Evolutionary conservation across 1,140 invertebrate genomes (phyloP).

Genomic region (Drosophila grimshawi): DNA sequence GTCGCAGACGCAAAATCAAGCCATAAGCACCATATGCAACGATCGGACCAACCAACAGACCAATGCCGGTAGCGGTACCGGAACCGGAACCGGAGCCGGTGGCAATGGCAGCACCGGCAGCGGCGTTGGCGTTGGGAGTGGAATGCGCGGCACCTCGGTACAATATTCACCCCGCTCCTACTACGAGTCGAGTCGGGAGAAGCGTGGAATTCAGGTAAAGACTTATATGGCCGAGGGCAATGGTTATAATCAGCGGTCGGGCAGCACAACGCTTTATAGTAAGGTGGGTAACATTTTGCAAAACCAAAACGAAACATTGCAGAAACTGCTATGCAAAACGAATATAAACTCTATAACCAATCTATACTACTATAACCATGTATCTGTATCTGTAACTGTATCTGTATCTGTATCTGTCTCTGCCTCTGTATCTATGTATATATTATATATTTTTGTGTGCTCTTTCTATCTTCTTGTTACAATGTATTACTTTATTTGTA

Average conservation of each 20-base stretch:
- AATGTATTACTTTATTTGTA: neutral
- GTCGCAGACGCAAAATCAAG: constrained; percentile 82
- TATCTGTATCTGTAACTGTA: constrained; percentile 19
- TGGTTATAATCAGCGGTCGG: constrained; percentile 89
- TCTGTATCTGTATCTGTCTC: constrained; percentile 19
- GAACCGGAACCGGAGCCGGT: constrained; percentile 50
- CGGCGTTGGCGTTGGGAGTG: constrained; percentile 45
- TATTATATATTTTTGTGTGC: constrained; percentile 10
- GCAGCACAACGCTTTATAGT: constrained; percentile 95
- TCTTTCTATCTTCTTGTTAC: neutral
- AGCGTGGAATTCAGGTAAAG: constrained; percentile 93
- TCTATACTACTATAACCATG: constrained; percentile 1
- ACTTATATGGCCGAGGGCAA: constrained; percentile 98
- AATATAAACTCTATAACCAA: constrained; percentile 21
- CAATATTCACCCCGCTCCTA: constrained; percentile 84
- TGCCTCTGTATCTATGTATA: constrained; percentile 16
- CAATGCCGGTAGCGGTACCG: constrained; percentile 51
- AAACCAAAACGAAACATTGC: constrained; percentile 56
- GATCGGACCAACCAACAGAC: constrained; percentile 79
- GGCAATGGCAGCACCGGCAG: constrained; percentile 44
- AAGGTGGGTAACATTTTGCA: constrained; percentile 89
- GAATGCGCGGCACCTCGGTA: constrained; percentile 83
- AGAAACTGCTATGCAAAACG: constrained; percentile 43
- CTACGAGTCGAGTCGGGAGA: constrained; percentile 85
- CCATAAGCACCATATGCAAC: constrained; percentile 84